phyloP scores from a whole-genome alignment of 1,140 invertebrate species.

The Aphis gossypii region DNA sequence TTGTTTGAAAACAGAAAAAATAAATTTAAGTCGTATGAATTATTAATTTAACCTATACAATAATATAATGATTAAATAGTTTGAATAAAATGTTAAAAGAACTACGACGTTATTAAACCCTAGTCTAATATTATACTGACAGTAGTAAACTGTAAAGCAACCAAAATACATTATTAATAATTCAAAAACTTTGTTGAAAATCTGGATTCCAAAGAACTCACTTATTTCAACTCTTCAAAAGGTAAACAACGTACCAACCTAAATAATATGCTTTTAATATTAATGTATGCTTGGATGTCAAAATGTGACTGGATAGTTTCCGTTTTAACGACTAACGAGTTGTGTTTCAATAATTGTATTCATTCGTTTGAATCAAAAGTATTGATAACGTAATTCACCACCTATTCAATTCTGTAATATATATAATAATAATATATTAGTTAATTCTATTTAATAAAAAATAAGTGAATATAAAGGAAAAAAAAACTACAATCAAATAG shows the following conservation, averaged over 20 bases:
- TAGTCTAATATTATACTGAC: not conserved
- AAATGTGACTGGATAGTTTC: not conserved
- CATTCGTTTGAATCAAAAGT: not conserved
- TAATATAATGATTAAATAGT: not conserved
- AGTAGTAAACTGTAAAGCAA: not conserved
- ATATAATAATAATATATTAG: not conserved
- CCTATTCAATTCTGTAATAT: not conserved
- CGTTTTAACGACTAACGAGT: not conserved
- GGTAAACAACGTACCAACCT: not conserved
- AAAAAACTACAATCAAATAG: too few relatives aligned
- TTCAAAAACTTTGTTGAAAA: conserved; percentile 32
- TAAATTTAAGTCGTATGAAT: not conserved
- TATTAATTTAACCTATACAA: not conserved
- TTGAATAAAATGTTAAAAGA: not conserved
- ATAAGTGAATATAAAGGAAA: not conserved
- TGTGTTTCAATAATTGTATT: not conserved
- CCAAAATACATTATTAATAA: conserved; percentile 15
- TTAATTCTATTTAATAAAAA: not conserved
- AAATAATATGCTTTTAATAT: conserved; percentile 35
- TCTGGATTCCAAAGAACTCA: conserved; percentile 1
- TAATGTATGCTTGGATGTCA: not conserved
- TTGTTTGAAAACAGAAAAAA: too few relatives aligned
- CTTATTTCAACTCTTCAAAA: conserved; percentile 20
- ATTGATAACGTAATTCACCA: not conserved
- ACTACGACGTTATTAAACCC: not conserved